A percentile compares a stretch with the other conserved stretches of the same genome.
Conservation (phyloP, 2,888 invertebrate species). For the Campoplex capitator region DNA sequence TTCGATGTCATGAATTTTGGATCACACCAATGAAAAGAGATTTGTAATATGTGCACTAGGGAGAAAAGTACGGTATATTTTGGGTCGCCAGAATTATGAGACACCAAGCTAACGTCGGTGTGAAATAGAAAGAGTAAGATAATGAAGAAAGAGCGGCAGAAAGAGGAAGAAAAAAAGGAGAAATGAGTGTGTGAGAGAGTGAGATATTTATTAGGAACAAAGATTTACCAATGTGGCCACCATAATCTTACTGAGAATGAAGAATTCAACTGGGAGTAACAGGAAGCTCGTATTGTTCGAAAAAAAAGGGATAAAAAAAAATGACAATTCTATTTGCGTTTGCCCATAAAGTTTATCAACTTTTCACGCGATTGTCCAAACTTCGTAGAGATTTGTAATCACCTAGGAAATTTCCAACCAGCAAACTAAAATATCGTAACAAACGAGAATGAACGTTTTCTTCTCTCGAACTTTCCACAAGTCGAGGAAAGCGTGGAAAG, state of each 20-base stretch:
- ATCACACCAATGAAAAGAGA: background rate
- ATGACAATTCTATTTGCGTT: slow-evolving; percentile 15
- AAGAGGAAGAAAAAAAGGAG: background rate
- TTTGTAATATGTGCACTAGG: slow-evolving; percentile 26
- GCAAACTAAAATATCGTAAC: slow-evolving; percentile 13
- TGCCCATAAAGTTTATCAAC: slow-evolving; percentile 9
- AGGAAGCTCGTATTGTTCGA: slow-evolving; percentile 8
- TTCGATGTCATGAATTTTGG: slow-evolving; percentile 39
- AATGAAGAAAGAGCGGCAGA: background rate
- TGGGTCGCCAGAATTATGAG: slow-evolving; percentile 39
- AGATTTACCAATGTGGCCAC: slow-evolving; percentile 18
- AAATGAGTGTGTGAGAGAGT: background rate
- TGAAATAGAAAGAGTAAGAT: background rate
- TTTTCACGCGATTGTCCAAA: slow-evolving; percentile 17
- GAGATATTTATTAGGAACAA: background rate
- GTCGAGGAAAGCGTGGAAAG: background rate
- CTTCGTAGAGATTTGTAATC: slow-evolving; percentile 12
- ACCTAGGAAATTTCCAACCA: slow-evolving; percentile 3
- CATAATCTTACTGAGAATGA: background rate
- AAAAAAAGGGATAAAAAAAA: background rate
- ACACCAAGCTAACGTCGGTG: slow-evolving; percentile 7
- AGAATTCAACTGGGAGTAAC: slow-evolving; percentile 19
- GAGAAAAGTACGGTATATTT: background rate
- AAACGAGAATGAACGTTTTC: slow-evolving; percentile 1
- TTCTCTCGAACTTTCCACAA: background rate